A percentile compares a stretch with the other conserved stretches of the same genome.
These are phyloP conservation scores for Hirundichthys speculiger DNA, from an alignment of 2,113 vertebrate genomes.

Conservation along the genomic window DNA sequence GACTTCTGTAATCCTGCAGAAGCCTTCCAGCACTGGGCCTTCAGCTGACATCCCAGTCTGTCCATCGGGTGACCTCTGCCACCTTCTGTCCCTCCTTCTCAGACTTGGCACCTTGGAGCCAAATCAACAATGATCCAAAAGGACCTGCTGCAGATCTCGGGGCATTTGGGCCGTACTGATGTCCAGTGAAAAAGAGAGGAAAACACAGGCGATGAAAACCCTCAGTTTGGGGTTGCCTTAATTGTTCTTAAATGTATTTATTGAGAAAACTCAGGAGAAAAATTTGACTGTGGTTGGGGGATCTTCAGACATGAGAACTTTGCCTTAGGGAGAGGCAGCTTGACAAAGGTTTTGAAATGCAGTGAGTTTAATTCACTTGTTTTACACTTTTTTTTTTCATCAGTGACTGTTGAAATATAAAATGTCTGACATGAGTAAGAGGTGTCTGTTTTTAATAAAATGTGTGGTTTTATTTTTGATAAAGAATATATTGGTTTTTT, in stretches of 20 bases:
- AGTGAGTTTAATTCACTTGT: constrained; percentile 30
- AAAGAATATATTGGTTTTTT: constrained; percentile 17
- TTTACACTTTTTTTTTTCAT: constrained; percentile 31
- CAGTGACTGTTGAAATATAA: constrained; percentile 27
- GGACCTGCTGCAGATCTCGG: constrained; percentile 8
- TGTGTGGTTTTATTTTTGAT: constrained; percentile 38
- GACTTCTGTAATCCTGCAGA: constrained; percentile 80
- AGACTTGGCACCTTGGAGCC: constrained; percentile 1
- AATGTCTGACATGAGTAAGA: constrained; percentile 1
- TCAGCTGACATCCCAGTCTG: constrained; percentile 77
- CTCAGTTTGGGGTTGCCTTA: constrained; percentile 12
- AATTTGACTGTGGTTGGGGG: constrained; percentile 33
- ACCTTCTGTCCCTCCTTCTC: constrained; percentile 12
- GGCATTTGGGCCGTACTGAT: constrained; percentile 13
- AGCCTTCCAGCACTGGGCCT: constrained; percentile 85
- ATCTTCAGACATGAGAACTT: constrained; percentile 16
- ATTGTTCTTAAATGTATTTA: constrained; percentile 60
- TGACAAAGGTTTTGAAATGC: constrained; percentile 1
- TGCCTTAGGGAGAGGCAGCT: constrained; percentile 11
- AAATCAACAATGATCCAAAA: constrained; percentile 3
- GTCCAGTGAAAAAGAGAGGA: constrained; percentile 32
- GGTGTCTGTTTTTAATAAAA: constrained; percentile 45
- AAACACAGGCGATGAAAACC: constrained; percentile 26
- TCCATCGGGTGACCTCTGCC: constrained; percentile 15
- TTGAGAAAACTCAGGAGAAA: constrained; percentile 45